Conservation (phyloP, 2,888 invertebrate genomes). For the Fragum whitleyi region DNA sequence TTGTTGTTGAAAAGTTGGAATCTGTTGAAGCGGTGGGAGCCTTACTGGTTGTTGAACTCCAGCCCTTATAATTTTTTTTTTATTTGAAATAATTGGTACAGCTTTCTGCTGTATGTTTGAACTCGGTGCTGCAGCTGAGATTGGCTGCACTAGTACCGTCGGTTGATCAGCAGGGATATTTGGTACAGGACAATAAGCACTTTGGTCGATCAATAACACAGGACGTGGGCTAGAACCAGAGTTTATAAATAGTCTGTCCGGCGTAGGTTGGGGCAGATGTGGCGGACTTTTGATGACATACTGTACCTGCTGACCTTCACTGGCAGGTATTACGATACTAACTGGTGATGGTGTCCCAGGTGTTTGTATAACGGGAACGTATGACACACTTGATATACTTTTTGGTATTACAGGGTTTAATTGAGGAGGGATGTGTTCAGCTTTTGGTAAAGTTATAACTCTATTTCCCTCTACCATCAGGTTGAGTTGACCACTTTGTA, state of each 20-base stretch:
- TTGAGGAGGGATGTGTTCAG: background rate
- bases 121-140: background rate
- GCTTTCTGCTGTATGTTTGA: background rate
- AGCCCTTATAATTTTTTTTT: background rate
- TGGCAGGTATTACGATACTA: too few species aligned
- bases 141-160: background rate
- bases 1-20: background rate
- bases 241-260: background rate
- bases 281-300: conserved; percentile 4
- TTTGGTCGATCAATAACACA: conserved; percentile 3
- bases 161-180: background rate
- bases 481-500: background rate
- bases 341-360: background rate
- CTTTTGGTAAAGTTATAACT: background rate
- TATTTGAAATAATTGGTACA: background rate
- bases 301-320: background rate
- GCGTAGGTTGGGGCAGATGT: background rate
- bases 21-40: background rate
- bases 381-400: conserved; percentile 9
- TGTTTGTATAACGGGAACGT: conserved; percentile 10
- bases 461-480: background rate
- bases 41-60: background rate
- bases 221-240: conserved; percentile 10
- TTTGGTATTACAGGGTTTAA: background rate
- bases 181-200: background rate